Evolutionary conservation across 2,888 invertebrate species (phyloP).

Genomic region (Carabus problematicus): DNA sequence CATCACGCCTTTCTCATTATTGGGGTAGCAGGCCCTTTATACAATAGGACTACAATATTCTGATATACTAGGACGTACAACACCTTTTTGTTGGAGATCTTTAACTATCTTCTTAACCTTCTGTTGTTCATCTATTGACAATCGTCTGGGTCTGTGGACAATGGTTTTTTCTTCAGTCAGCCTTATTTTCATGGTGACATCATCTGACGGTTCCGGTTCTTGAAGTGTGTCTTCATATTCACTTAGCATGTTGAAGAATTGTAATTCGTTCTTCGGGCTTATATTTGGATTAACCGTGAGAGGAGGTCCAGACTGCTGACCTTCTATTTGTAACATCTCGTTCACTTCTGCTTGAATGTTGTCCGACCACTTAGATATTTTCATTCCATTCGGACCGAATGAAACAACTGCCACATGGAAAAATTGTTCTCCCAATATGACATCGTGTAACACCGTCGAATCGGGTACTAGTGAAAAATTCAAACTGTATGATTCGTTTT

Average conservation of each 20-base stretch:
- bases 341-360: not conserved
- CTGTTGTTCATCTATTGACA: slow-evolving; percentile 8
- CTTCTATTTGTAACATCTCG: slow-evolving; percentile 4
- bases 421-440: slow-evolving; percentile 7
- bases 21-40: too few species aligned
- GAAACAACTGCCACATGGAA: slow-evolving; percentile 1
- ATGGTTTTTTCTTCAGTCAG: slow-evolving; percentile 5
- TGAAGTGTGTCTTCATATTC: slow-evolving; percentile 9
- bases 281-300: not conserved
- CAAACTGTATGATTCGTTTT: too few species aligned
- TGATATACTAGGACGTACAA: slow-evolving; percentile 2
- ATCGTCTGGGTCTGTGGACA: slow-evolving; percentile 11
- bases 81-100: not conserved
- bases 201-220: slow-evolving; percentile 5
- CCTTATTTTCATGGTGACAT: slow-evolving; percentile 6
- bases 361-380: not conserved
- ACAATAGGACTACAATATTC: slow-evolving; percentile 38
- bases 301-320: not conserved
- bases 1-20: too few species aligned
- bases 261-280: not conserved
- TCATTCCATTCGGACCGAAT: slow-evolving; percentile 7
- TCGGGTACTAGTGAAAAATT: slow-evolving; percentile 3
- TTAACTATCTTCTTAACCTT: not conserved
- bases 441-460: slow-evolving; percentile 1
- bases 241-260: not conserved